Percentiles rank a stretch among this genome's conserved stretches.
phyloP scores from a whole-genome alignment of 2,888 invertebrate species.

The Pollenia griseotomentosa region DNA sequence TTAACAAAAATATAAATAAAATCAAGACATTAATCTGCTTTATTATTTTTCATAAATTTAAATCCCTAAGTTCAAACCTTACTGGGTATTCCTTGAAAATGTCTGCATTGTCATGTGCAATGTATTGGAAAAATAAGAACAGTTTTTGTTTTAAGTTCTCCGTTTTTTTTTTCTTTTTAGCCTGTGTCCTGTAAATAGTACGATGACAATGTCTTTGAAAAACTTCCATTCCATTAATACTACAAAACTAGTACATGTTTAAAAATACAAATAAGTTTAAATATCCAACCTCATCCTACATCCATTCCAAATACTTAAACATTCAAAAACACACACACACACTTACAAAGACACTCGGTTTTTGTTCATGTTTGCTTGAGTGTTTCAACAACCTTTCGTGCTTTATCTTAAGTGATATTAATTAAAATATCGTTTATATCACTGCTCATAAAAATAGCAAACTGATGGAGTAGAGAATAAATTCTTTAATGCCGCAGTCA shows the following conservation, averaged over 20 bases:
- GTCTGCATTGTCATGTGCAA: conserved; percentile 1
- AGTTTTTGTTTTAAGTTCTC: conserved; percentile 9
- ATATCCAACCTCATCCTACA: conserved; percentile 27
- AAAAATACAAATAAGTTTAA: conserved; percentile 22
- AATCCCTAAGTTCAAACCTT: background rate
- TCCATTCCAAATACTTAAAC: conserved; percentile 10
- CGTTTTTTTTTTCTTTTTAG: background rate
- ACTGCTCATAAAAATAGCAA: conserved; percentile 73
- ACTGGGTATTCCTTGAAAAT: background rate
- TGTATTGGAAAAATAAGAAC: conserved; percentile 35
- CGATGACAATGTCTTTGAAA: conserved; percentile 33
- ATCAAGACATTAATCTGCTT: no score
- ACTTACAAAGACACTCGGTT: background rate
- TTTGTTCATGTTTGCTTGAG: conserved; percentile 49
- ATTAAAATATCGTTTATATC: conserved; percentile 74
- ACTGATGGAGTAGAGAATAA: conserved; percentile 64
- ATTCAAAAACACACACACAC: background rate
- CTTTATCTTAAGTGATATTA: conserved; percentile 74
- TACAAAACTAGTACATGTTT: conserved; percentile 3
- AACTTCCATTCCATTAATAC: conserved; percentile 30
- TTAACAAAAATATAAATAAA: no score
- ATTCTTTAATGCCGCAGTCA: conserved; percentile 53
- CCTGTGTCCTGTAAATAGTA: conserved; percentile 20
- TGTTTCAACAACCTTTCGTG: conserved; percentile 70
- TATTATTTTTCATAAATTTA: no score